Conservation (phyloP, 2,797 vertebrate species). For the Florisuga fusca region DNA sequence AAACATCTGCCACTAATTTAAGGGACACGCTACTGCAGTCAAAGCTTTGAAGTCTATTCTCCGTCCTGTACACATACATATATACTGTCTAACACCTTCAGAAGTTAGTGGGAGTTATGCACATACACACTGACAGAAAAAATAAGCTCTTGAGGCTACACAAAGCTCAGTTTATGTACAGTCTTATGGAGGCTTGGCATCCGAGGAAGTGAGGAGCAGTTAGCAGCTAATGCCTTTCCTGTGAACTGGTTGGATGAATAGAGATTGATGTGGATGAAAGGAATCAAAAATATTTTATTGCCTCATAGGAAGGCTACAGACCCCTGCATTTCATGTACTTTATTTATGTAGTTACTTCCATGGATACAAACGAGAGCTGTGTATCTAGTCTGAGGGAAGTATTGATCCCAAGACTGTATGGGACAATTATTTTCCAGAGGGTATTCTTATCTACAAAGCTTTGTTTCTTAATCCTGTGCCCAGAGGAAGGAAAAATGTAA, state of each 20-base stretch:
- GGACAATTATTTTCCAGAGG: background rate
- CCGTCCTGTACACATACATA: background rate
- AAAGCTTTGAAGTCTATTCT: conserved; percentile 42
- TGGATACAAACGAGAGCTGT: background rate
- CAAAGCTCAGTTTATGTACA: conserved; percentile 51
- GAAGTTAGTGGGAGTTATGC: conserved; percentile 45
- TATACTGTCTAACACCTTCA: conserved; percentile 43
- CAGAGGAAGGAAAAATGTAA: conserved; percentile 9
- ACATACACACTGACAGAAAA: conserved; percentile 31
- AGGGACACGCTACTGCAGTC: background rate
- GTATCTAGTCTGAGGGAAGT: conserved; percentile 13
- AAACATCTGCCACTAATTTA: conserved; percentile 38
- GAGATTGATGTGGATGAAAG: conserved; percentile 53
- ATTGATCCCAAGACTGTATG: background rate
- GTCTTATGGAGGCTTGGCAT: conserved; percentile 33
- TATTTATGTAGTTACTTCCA: conserved; percentile 23
- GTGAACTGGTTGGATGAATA: conserved; percentile 12
- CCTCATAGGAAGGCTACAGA: conserved; percentile 11
- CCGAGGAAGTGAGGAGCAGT: conserved; percentile 27
- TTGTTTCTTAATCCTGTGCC: background rate
- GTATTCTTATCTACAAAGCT: conserved; percentile 35
- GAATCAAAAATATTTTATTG: conserved; percentile 10
- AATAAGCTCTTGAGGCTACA: conserved; percentile 45
- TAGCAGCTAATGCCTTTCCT: conserved; percentile 64
- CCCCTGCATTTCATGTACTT: background rate